These are phyloP conservation scores for Hippocampus mohnikei DNA, from an alignment of 2,113 vertebrate species.

Conservation along the genomic window DNA sequence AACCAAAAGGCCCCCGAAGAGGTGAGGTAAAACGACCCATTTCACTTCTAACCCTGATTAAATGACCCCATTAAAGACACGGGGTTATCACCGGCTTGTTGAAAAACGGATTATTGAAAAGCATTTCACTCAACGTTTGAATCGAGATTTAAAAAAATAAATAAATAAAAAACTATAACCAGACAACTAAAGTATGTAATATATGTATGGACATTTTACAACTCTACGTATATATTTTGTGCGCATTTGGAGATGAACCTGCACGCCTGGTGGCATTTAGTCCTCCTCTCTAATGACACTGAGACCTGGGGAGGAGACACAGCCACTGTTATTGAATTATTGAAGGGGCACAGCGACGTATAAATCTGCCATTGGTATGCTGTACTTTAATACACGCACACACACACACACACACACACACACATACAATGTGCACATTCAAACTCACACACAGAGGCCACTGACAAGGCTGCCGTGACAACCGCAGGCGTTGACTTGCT, in stretches of 20 bases:
- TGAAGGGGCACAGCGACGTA: conserved; percentile 66
- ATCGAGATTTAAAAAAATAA: not conserved
- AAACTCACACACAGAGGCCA: conserved; percentile 36
- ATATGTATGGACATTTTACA: not conserved
- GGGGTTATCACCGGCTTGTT: not conserved
- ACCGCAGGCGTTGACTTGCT: conserved; percentile 74
- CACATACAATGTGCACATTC: not conserved
- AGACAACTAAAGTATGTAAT: conserved; percentile 33
- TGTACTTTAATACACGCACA: conserved; percentile 36
- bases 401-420: not conserved
- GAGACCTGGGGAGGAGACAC: conserved; percentile 61
- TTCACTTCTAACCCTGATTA: conserved; percentile 29
- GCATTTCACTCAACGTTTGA: conserved; percentile 31
- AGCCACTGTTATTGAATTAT: conserved; percentile 68
- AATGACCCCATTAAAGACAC: conserved; percentile 8
- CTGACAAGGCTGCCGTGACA: conserved; percentile 60
- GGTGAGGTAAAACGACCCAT: conserved; percentile 39
- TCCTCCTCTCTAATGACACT: conserved; percentile 62
- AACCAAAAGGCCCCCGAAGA: conserved; percentile 47
- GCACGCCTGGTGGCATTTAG: conserved; percentile 65
- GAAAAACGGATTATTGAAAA: conserved; percentile 21
- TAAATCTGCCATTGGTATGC: conserved; percentile 66
- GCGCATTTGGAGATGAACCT: conserved; percentile 42
- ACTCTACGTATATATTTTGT: not conserved
- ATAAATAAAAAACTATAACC: conserved; percentile 21